Evolutionary conservation across 2,113 vertebrate species (phyloP).

Genomic region (Aramus guarauna): DNA sequence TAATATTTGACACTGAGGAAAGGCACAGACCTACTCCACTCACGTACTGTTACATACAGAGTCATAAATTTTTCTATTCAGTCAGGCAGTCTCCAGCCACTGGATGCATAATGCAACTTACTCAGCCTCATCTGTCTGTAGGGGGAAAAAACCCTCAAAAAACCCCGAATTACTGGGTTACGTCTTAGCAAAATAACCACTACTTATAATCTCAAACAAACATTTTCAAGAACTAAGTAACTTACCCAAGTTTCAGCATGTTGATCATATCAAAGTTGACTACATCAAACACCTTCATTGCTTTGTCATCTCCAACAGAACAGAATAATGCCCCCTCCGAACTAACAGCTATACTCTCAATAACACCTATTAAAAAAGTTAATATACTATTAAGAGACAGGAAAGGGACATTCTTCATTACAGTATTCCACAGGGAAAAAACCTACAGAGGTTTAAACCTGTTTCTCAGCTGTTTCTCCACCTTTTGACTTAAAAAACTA

Average conservation of each 20-base stretch:
- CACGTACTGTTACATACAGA: neutral
- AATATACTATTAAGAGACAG: neutral
- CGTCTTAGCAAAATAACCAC: neutral
- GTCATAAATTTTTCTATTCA: neutral
- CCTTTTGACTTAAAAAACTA: neutral
- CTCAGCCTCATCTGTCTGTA: neutral
- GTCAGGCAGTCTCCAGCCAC: neutral
- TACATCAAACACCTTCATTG: conserved; percentile 98
- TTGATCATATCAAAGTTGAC: conserved; percentile 99
- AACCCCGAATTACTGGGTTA: neutral
- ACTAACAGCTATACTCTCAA: conserved; percentile 91
- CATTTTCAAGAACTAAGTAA: neutral
- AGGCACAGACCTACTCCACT: neutral
- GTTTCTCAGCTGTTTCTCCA: neutral
- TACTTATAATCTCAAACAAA: neutral
- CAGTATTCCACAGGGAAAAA: neutral
- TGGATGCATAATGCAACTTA: neutral
- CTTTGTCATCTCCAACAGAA: conserved; percentile 95
- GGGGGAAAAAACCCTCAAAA: neutral
- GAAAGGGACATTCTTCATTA: neutral
- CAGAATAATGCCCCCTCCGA: conserved; percentile 91
- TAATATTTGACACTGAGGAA: neutral
- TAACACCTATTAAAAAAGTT: conserved; percentile 79
- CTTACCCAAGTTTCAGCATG: conserved; percentile 96
- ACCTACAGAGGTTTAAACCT: neutral